Percentiles rank a stretch among this genome's conserved stretches.
Conservation (phyloP, 2,113 vertebrate species). For the Nesogale talazaci region DNA sequence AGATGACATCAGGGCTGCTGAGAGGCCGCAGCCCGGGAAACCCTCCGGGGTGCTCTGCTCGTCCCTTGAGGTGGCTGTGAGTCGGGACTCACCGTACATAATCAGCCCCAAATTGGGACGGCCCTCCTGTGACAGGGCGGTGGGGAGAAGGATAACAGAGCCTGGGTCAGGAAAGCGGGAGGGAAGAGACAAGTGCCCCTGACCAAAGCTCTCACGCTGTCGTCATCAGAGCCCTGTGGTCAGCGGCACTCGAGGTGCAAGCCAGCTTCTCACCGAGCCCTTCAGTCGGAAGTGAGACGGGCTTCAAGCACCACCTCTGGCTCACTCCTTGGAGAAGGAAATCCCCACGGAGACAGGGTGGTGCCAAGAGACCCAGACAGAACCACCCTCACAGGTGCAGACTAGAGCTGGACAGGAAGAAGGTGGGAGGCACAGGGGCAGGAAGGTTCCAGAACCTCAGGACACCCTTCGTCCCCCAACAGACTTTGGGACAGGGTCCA, state of each 20-base stretch:
- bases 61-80: not conserved
- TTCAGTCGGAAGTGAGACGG: not conserved
- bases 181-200: not conserved
- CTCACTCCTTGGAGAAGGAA: constrained; percentile 11
- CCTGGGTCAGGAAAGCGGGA: not conserved
- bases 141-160: not conserved
- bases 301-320: not conserved
- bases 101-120: not conserved
- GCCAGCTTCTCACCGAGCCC: not conserved
- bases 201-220: not conserved
- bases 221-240: too few relatives aligned
- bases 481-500: not conserved
- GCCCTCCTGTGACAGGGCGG: not conserved
- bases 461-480: not conserved
- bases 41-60: not conserved
- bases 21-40: not conserved
- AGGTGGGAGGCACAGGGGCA: not conserved
- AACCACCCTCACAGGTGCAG: not conserved
- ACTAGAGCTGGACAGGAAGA: not conserved
- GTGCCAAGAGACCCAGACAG: not conserved
- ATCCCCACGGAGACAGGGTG: not conserved
- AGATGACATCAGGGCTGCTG: too few relatives aligned
- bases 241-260: not conserved
- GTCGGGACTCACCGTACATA: not conserved
- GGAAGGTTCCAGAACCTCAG: constrained; percentile 1